phyloP scores from a whole-genome alignment of 2,888 invertebrate genomes.

The Panorpa germanica region DNA sequence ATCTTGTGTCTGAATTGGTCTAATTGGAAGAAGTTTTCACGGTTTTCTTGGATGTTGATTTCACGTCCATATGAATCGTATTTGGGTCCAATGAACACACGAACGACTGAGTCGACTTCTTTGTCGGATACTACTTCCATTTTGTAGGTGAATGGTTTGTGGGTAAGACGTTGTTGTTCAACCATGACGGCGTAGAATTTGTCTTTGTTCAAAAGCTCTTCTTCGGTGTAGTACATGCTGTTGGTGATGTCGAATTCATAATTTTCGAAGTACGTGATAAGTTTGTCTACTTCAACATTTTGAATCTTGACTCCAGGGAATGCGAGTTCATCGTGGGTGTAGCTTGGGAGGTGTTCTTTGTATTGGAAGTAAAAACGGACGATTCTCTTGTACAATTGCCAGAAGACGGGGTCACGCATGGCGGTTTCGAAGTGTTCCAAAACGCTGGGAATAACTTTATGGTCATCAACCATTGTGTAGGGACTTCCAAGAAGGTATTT shows the following conservation, averaged over 20 bases:
- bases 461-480: slow-evolving; percentile 6
- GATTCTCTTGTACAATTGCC: slow-evolving; percentile 43
- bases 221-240: too few relatives aligned
- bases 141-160: slow-evolving; percentile 39
- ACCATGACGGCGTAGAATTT: slow-evolving; percentile 29
- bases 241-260: slow-evolving; percentile 43
- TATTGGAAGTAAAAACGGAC: slow-evolving; percentile 33
- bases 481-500: slow-evolving; percentile 34
- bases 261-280: slow-evolving; percentile 45
- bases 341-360: slow-evolving; percentile 36
- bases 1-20: slow-evolving; percentile 41
- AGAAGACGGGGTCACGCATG: slow-evolving; percentile 55
- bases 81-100: slow-evolving; percentile 50
- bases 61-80: slow-evolving; percentile 34
- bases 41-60: slow-evolving; percentile 35
- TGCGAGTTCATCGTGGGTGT: slow-evolving; percentile 35
- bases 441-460: slow-evolving; percentile 28
- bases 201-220: too few relatives aligned
- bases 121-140: slow-evolving; percentile 35
- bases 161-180: slow-evolving; percentile 41
- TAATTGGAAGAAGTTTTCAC: slow-evolving; percentile 41
- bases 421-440: slow-evolving; percentile 43
- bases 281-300: slow-evolving; percentile 34
- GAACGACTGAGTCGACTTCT: slow-evolving; percentile 35
- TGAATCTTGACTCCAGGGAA: slow-evolving; percentile 42